phyloP scores from a whole-genome alignment of 2,888 invertebrate genomes.

The Drepanosiphum platanoidis region DNA sequence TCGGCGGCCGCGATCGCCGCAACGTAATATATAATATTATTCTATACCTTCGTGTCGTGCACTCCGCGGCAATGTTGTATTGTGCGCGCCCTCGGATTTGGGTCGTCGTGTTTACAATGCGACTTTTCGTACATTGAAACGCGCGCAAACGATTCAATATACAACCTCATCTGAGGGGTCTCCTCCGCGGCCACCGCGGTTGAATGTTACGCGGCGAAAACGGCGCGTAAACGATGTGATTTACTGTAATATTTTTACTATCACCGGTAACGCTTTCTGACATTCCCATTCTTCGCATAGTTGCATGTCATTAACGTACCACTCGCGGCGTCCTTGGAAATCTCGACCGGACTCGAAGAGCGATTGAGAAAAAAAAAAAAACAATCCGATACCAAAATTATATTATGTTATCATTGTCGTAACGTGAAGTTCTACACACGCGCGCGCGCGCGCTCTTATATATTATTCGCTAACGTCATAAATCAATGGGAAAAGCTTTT shows the following conservation, averaged over 20 bases:
- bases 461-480: background rate
- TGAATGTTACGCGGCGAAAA: background rate
- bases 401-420: slow-evolving; percentile 29
- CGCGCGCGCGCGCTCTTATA: background rate
- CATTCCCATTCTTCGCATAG: slow-evolving; percentile 46
- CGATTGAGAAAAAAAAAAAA: background rate
- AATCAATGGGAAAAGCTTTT: background rate
- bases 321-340: slow-evolving; percentile 20
- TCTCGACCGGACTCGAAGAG: background rate
- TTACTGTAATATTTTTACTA: slow-evolving; percentile 26
- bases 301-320: slow-evolving; percentile 46
- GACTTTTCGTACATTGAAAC: background rate
- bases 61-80: background rate
- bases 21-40: background rate
- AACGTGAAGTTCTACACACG: background rate
- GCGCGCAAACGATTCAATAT: background rate
- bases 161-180: background rate
- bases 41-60: too few species aligned
- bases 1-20: background rate
- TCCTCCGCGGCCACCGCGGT: background rate
- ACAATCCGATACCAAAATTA: slow-evolving; percentile 10
- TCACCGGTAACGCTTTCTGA: background rate
- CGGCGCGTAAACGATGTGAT: background rate
- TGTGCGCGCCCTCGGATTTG: slow-evolving; percentile 3
- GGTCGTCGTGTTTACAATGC: slow-evolving; percentile 8